Evolutionary conservation across 2,113 vertebrate genomes (phyloP).

Genomic region (Paracanthobrama guichenoti): DNA sequence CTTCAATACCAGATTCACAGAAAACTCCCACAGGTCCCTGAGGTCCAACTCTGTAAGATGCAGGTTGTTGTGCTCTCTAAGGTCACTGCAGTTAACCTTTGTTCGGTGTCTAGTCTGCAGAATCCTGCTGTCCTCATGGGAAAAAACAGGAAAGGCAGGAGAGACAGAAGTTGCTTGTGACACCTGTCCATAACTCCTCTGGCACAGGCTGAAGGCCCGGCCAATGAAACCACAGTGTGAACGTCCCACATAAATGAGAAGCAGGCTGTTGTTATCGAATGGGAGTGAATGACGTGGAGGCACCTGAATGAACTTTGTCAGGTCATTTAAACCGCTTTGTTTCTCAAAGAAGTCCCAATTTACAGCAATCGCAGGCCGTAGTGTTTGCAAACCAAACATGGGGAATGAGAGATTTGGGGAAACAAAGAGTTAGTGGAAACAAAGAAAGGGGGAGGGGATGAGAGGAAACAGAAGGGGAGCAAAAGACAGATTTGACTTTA

Average conservation of each 20-base stretch:
- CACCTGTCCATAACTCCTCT: conserved; percentile 56
- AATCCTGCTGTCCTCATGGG: conserved; percentile 37
- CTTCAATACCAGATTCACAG: conserved; percentile 27
- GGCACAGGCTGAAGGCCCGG: background rate
- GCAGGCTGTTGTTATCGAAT: conserved; percentile 28
- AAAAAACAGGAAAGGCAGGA: conserved; percentile 37
- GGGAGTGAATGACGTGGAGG: conserved; percentile 16
- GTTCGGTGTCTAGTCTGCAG: conserved; percentile 45
- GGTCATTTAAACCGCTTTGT: conserved; percentile 38
- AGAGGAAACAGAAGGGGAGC: conserved; percentile 45
- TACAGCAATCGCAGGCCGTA: conserved; percentile 15
- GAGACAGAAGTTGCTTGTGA: conserved; percentile 43
- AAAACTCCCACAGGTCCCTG: conserved; percentile 14
- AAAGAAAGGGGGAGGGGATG: conserved; percentile 44
- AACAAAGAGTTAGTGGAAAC: conserved; percentile 7
- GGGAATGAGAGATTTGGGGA: conserved; percentile 14
- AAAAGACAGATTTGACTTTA: conserved; percentile 59
- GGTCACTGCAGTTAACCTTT: conserved; percentile 53
- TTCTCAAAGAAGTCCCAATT: conserved; percentile 47
- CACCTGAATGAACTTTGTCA: conserved; percentile 32
- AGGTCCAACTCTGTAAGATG: conserved; percentile 31
- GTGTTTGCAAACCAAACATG: conserved; percentile 13
- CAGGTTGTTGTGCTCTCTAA: conserved; percentile 41
- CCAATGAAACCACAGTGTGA: conserved; percentile 36
- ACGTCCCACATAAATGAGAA: conserved; percentile 20